Conservation (phyloP, 1,140 invertebrate genomes). For the Galendromus occidentalis region DNA sequence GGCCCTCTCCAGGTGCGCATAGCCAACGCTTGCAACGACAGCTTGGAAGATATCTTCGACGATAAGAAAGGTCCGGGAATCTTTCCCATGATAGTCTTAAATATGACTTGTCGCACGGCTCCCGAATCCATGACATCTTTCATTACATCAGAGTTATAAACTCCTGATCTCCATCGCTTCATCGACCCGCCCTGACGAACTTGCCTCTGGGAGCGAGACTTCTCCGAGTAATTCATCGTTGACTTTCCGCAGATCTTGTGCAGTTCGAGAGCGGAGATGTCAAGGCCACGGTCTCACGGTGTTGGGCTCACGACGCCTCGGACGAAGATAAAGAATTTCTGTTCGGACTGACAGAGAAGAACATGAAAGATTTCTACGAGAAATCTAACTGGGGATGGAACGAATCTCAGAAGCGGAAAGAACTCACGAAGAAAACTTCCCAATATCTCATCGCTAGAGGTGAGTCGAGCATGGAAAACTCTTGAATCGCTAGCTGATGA, state of each 20-base stretch:
- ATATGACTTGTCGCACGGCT: no score
- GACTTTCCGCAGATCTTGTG: background rate
- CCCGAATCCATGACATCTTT: background rate
- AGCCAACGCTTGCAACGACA: background rate
- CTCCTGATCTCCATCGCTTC: no score
- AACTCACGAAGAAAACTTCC: constrained; percentile 19
- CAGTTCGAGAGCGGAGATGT: background rate
- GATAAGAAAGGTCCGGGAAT: background rate
- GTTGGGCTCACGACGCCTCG: background rate
- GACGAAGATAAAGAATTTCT: constrained; percentile 15
- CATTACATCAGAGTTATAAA: background rate
- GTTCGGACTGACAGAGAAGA: constrained; percentile 20
- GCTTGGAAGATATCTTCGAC: background rate
- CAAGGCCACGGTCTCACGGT: background rate
- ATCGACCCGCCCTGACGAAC: background rate
- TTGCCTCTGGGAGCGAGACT: no score
- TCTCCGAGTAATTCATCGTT: background rate
- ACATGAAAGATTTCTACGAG: constrained; percentile 22
- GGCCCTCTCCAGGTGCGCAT: background rate
- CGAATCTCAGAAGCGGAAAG: constrained; percentile 18
- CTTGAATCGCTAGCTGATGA: no score
- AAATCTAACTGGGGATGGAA: constrained; percentile 22
- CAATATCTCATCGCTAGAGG: constrained; percentile 19
- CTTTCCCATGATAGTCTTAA: no score
- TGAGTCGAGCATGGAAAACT: no score